A percentile compares a stretch with the other conserved stretches of the same genome.
These are phyloP conservation scores for Dolichomitus sp. DNA, from an alignment of 2,888 invertebrate species.

Conservation along the genomic window DNA sequence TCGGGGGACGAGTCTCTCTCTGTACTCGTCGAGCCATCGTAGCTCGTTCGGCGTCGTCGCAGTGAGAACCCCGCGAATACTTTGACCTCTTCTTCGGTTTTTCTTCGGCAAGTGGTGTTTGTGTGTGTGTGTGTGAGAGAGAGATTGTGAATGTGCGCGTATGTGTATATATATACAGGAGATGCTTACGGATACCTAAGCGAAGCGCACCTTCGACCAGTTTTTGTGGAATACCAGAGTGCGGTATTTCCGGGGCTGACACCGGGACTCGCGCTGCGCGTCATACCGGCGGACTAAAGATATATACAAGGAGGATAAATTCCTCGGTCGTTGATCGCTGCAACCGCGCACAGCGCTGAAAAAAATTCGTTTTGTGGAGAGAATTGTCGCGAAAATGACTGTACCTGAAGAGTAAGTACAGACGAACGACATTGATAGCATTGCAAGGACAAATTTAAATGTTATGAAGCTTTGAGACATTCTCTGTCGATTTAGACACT, in stretches of 20 bases:
- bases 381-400: too few species aligned
- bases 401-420: too few species aligned
- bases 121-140: background rate
- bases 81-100: conserved; percentile 26
- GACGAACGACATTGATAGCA: too few species aligned
- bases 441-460: too few species aligned
- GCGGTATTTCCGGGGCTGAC: conserved; percentile 62
- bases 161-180: background rate
- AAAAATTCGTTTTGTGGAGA: background rate
- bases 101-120: background rate
- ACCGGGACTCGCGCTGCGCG: background rate
- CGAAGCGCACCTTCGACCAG: conserved; percentile 57
- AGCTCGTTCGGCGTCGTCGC: background rate
- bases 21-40: background rate
- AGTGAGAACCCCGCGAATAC: conserved; percentile 16
- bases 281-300: background rate
- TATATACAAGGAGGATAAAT: conserved; percentile 1
- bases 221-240: conserved; percentile 60
- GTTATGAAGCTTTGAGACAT: too few species aligned
- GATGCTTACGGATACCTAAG: conserved; percentile 30
- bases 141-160: conserved; percentile 10
- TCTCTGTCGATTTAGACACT: too few species aligned
- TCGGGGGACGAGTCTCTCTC: background rate
- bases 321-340: background rate
- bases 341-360: background rate